These are phyloP conservation scores for Drosophila bunnanda DNA, from an alignment of 2,888 invertebrate species.

Conservation along the genomic window DNA sequence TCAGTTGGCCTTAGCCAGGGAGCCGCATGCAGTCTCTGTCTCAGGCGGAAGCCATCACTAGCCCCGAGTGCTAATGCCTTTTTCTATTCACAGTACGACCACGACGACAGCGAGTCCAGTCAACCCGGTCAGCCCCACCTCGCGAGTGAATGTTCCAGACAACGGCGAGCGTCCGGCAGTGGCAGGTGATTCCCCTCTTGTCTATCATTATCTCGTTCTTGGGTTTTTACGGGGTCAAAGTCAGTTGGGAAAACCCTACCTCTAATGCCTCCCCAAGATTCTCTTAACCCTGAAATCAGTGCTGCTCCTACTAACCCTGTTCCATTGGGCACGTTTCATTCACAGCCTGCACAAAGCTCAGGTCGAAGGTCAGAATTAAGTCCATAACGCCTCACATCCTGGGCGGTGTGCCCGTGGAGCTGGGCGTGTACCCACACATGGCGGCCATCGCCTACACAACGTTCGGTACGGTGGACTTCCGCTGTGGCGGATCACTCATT, in stretches of 20 bases:
- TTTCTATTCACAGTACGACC: conserved; percentile 3
- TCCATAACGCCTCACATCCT: conserved; percentile 72
- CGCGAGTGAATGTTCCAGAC: conserved; percentile 33
- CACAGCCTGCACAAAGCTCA: conserved; percentile 35
- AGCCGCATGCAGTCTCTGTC: conserved; percentile 44
- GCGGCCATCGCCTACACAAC: conserved; percentile 73
- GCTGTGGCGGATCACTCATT: conserved; percentile 81
- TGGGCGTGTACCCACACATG: conserved; percentile 82
- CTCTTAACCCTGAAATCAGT: not conserved
- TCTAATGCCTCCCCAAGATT: not conserved
- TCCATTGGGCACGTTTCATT: not conserved
- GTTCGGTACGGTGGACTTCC: conserved; percentile 54
- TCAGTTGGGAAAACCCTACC: not conserved
- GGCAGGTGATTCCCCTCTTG: conserved; percentile 14
- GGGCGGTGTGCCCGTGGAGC: conserved; percentile 66
- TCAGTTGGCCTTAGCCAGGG: conserved; percentile 44
- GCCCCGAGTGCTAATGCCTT: not conserved
- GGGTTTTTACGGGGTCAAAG: conserved; percentile 4
- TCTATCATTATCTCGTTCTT: not conserved
- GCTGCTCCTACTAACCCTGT: not conserved
- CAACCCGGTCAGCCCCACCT: conserved; percentile 55
- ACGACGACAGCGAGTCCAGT: conserved; percentile 5
- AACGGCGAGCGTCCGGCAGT: conserved; percentile 20
- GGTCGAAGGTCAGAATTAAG: not conserved
- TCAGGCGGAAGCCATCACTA: conserved; percentile 3